These are phyloP conservation scores for Drosophila nasuta DNA, from an alignment of 1,140 invertebrate genomes.

Conservation along the genomic window DNA sequence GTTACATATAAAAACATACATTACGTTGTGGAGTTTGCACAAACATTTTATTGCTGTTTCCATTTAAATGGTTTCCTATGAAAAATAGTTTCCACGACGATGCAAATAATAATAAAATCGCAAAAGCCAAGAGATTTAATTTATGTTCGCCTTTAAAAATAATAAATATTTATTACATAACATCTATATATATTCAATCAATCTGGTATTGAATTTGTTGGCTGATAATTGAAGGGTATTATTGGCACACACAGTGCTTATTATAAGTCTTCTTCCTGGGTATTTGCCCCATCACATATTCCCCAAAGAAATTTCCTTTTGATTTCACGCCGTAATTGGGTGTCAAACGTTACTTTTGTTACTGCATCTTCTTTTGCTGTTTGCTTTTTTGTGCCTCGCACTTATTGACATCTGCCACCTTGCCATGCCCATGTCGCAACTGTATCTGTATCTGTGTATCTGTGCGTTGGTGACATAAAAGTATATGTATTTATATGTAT, in stretches of 20 bases:
- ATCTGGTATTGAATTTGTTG: not conserved
- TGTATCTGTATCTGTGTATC: slow-evolving; percentile 20
- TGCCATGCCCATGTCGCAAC: slow-evolving; percentile 12
- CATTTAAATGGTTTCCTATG: slow-evolving; percentile 29
- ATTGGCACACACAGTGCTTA: not conserved
- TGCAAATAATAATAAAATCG: slow-evolving; percentile 2
- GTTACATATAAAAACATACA: slow-evolving; percentile 10
- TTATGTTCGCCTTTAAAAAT: not conserved
- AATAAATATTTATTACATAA: not conserved
- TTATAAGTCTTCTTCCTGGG: slow-evolving; percentile 6
- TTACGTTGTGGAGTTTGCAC: not conserved
- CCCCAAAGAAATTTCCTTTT: slow-evolving; percentile 74
- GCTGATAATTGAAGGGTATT: not conserved
- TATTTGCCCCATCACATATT: slow-evolving; percentile 48
- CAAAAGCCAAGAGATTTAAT: not conserved
- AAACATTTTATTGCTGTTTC: slow-evolving; percentile 20
- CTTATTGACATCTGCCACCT: slow-evolving; percentile 79
- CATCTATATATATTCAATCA: not conserved
- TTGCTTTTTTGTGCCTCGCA: slow-evolving; percentile 53
- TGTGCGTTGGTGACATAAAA: slow-evolving; percentile 11
- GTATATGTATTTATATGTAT: slow-evolving; percentile 47
- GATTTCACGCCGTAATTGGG: slow-evolving; percentile 80
- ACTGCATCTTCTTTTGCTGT: slow-evolving; percentile 54
- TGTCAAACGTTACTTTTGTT: slow-evolving; percentile 79
- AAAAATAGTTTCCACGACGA: slow-evolving; percentile 3